Evolutionary conservation across 2,888 invertebrate species (phyloP), one percentile per base, ranked within the genome.

Genomic region (Drosophila mayaguana): DNA sequence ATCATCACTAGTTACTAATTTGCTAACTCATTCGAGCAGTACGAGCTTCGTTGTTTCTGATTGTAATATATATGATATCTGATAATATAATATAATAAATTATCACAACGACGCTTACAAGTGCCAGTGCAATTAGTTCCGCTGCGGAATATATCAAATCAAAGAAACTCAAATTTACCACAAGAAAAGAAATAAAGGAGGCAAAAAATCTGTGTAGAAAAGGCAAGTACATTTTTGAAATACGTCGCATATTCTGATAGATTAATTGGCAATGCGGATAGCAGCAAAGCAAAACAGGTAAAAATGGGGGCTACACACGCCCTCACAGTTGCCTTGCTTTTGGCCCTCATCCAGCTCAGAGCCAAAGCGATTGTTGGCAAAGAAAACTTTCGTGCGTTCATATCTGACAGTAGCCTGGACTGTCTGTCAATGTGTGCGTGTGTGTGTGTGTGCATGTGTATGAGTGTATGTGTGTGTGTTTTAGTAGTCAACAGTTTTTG

Each of bases 401-500:
- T 69, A 69, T 79, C 64, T 69, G 79, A 57, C 76, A 74, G 74
- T 63, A 74, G 68, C 48, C 57, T 64, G 57, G 57, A 46, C 62
- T 51, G 40, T 28, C 55, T 63, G 62, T 51, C 55, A 60, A 64
- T 51, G 51, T 51, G 20, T 51, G 20, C 16, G 50, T 50, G 32
- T 32, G 56, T 40, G 20, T 34, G 28, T 57, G 40, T 11, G 32
- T 32, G 59, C 28, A 22, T 57, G 40, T 11, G 32, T 32, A 55
- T 69, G 45, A 75, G 72, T 75, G 56, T 72, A 20, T 51, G 25
- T 51, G 32, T 43, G 6, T 46, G 43, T 63, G 14, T 55, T 54
- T 38, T 18, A 72, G 63, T 73, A 88, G 83, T 85, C 86, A 83
- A 83, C 86, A 76, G 67, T 75, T 67, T 79, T 64, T 63, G 36